Evolutionary conservation across 2,888 invertebrate genomes (phyloP), one percentile per base, ranked within the genome.

Genomic region (Temnothorax unifasciatus): DNA sequence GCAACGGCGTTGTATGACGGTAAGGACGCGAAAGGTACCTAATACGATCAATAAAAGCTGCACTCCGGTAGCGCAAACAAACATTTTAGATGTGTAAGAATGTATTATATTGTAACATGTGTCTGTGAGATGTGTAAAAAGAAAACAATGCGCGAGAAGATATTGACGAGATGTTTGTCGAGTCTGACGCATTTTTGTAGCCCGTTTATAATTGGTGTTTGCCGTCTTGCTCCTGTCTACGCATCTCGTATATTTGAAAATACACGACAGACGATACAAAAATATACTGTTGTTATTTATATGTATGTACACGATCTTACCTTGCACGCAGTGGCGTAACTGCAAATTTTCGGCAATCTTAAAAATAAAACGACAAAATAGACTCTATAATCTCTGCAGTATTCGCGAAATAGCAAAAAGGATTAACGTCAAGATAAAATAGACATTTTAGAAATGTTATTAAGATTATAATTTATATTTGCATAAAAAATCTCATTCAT

Each of bases 71-170:
- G 59, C 73, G 59, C 47, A 59, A 71, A 69, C 59, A 50, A 69
- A 54, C 47, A 59, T 59, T 81, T 44, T 81, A 81, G 25, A 59
- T 25, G 21, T 68, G 11, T 73, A 81, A 81, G 73, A 50, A 61
- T 81, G 79, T 81, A 81, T 61, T 25, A 73, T 81, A 81, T 59
- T 81, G 73, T 73, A 59, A 73, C 59, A 81, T 73, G 79, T 79
- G 59, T 71, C 47, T 38, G 79, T 47, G 59, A 81, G 73, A 50
- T 79, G 71, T 59, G 47, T 79, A 61, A 64, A 76, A 47, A 41
- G 63, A 38, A 25, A 74, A 47, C 52, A 54, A 47, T 71, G 34
- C 73, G 73, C 59, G 34, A 59, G 71, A 25, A 79, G 41, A n/a
- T 21, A 73, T 21, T 18, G 73, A 61, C 21, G 38, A 68, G 29